phyloP scores from a whole-genome alignment of 2,888 invertebrate species.

The Salticus scenicus region DNA sequence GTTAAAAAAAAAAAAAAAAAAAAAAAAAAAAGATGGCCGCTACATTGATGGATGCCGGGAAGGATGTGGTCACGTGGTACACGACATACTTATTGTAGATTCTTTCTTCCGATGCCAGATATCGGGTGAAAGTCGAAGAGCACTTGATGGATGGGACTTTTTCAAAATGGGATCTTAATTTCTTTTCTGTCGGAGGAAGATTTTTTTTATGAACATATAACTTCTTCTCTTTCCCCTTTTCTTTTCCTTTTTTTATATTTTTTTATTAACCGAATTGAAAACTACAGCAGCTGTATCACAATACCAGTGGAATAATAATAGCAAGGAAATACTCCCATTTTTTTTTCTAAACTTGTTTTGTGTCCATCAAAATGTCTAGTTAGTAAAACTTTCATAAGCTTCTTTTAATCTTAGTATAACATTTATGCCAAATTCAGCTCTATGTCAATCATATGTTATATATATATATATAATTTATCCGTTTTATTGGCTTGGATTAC shows the following conservation, averaged over 20 bases:
- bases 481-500: background rate
- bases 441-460: too few species aligned
- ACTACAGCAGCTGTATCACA: background rate
- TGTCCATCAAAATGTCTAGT: background rate
- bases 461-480: slow-evolving; percentile 4
- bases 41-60: slow-evolving; percentile 60
- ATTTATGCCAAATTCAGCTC: background rate
- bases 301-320: slow-evolving; percentile 35
- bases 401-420: background rate
- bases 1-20: background rate
- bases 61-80: slow-evolving; percentile 36
- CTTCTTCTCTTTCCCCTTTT: background rate
- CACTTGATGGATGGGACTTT: slow-evolving; percentile 54
- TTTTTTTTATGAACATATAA: slow-evolving; percentile 24
- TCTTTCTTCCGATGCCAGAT: slow-evolving; percentile 41
- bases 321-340: background rate
- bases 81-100: slow-evolving; percentile 22
- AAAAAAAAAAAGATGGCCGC: background rate
- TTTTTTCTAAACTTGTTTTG: slow-evolving; percentile 4
- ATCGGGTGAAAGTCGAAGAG: slow-evolving; percentile 31
- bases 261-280: background rate
- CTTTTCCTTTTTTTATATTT: background rate
- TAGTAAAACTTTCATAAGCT: background rate
- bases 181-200: slow-evolving; percentile 39
- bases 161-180: slow-evolving; percentile 64